Evolutionary conservation across 2,113 vertebrate genomes (phyloP), one percentile per base, ranked within the genome.

Genomic region (Dicentrarchus labrax): DNA sequence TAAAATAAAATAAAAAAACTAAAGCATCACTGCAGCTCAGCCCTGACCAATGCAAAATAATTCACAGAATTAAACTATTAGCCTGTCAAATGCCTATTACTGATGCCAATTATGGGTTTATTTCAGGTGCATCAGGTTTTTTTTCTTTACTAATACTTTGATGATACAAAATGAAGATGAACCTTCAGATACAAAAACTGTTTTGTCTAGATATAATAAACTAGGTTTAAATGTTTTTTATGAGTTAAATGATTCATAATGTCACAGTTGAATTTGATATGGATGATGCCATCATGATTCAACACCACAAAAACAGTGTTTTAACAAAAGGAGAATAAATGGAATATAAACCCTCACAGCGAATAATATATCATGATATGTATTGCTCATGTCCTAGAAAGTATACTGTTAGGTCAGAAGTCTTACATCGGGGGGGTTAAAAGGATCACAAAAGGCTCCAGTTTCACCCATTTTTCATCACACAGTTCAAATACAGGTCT

Each of bases 21-120:
- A 67, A 84, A 61, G 48, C 38, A 50, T 73, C 36, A 38, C 60
- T 71, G 64, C 59, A 72, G 70, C 47, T 47, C 43, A 75, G 62
- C 59, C 70, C 56, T 66, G 56, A 67, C 47, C 47, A 36, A 5
- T 0, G 22, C 41, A 84, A 67, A 71, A 57, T 16, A 7, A 72
- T 83, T 64, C 16, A 72, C 5, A 54, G 67, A 57, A 69, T 67
- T 36, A 50, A 38, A 16, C 15, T 76, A 68, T 64, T 56, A 22
- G n/a, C 17, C 47, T 62, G 60, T 56, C 24, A 41, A 72, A 76
- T 19, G 16, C 4, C 8, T 36, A 10, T 21, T 47, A 75, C n/a
- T 19, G 45, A 68, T 8, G 71, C n/a, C 17, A 59, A 43, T 9
- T 51, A 24, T 5, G 8, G 2, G 7, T 43, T 38, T 68, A 59